phyloP scores from a whole-genome alignment of 2,888 invertebrate genomes.

The Crossocerus cetratus region DNA sequence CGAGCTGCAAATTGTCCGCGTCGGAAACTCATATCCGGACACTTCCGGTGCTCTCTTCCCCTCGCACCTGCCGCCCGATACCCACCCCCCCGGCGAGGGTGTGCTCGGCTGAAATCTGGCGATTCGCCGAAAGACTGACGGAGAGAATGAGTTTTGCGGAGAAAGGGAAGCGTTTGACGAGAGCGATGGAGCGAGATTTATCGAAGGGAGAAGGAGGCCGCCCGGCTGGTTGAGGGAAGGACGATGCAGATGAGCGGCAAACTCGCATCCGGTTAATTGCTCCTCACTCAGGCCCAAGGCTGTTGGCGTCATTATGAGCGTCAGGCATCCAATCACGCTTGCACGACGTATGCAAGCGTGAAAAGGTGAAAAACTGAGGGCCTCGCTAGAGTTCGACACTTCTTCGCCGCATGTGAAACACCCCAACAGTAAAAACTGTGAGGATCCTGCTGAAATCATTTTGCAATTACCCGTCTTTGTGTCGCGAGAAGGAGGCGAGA shows the following conservation, averaged over 20 bases:
- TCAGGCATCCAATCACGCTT: slow-evolving; percentile 23
- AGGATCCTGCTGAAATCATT: too few species aligned
- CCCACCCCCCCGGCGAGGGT: too few species aligned
- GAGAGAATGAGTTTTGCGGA: not conserved
- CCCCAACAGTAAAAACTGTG: too few species aligned
- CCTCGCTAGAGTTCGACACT: not conserved
- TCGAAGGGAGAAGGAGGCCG: not conserved
- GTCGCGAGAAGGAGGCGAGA: too few species aligned
- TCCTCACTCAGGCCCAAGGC: slow-evolving; percentile 22
- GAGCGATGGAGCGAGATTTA: slow-evolving; percentile 10
- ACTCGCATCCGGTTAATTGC: slow-evolving; percentile 68
- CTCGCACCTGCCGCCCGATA: slow-evolving; percentile 4
- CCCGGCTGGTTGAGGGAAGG: slow-evolving; percentile 12
- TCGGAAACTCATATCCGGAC: slow-evolving; percentile 92
- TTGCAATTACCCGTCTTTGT: too few species aligned
- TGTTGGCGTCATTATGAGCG: slow-evolving; percentile 27
- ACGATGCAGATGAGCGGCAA: slow-evolving; percentile 70
- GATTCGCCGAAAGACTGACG: not conserved
- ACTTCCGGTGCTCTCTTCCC: slow-evolving; percentile 73
- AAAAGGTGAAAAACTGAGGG: not conserved
- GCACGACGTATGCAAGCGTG: not conserved
- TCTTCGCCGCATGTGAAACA: too few species aligned
- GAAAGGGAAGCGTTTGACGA: too few species aligned
- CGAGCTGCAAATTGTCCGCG: slow-evolving; percentile 88
- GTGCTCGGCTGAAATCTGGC: too few species aligned